Base-by-base conservation (phyloP, 2,888 invertebrate species). In the Troides oblongomaculatus region DNA sequence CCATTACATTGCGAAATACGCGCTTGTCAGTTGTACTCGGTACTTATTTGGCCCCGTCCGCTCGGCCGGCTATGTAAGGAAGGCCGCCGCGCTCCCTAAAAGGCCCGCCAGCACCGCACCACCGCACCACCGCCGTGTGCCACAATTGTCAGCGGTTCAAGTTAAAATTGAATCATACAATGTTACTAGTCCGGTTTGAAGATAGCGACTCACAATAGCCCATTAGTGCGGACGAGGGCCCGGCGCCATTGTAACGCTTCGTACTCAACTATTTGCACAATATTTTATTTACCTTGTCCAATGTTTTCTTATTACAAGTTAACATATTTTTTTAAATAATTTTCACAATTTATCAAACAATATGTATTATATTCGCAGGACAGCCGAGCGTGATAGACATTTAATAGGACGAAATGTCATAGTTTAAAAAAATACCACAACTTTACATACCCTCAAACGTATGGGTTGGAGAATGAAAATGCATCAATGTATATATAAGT, bases 41-140 rank as follows among this genome's bases (percentile, higher is more conserved):
- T 73, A 77, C 86, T 77, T 82, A 84, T 89, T 88, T 87, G 89
- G 89, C 82, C 82, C 72, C 73, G 72, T 75, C 77, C 78, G 78
- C 82, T 10, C 74, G 79, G 74, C 77, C 76, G 70, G 70, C 83
- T 85, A 71, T 77, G 81, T 84, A 85, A 77, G 87, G 85, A 75
- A 78, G 79, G 79, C 72, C 75, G 78, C 68, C 71, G 43, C 58
- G 36, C 30, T 82, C 85, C 70, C 71, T 84, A 81, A 83, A 85
- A 69, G 84, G 85, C 39, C 25, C 64, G 67, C 75, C 76, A 74
- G 78, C 76, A 76, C 82, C 82, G 79, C 81, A 80, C 80, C 80
- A 76, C 30, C 30, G 30, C 30, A 80, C 80, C 80, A 76, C 30
- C 30, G 30, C 30, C 75, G 75, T 78, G 78, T 77, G 81, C 80